phyloP scores from a whole-genome alignment of 2,797 vertebrate genomes.

The Anisognathus igniventris region DNA sequence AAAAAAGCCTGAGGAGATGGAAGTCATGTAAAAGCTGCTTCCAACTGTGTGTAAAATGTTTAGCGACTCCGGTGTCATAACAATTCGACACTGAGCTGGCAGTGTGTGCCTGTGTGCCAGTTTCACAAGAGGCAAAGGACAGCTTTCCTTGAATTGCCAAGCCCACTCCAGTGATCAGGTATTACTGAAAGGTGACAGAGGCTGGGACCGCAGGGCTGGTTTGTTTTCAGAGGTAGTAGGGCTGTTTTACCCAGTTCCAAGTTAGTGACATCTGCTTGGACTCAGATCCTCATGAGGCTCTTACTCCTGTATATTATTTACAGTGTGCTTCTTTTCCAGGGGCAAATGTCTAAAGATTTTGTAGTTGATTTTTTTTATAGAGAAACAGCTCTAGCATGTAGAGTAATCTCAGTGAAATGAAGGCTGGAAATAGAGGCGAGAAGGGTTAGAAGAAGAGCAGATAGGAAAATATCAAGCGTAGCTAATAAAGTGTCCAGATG shows the following conservation, averaged over 20 bases:
- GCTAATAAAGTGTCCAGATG: background rate
- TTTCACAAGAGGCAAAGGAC: background rate
- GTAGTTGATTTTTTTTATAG: background rate
- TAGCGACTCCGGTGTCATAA: background rate
- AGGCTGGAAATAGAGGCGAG: background rate
- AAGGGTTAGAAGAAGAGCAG: background rate
- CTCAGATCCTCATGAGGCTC: background rate
- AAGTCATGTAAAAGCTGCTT: slow-evolving; percentile 32
- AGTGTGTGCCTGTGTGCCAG: background rate
- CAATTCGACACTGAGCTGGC: background rate
- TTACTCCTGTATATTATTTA: slow-evolving; percentile 6
- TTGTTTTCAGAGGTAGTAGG: background rate
- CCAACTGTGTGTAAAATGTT: slow-evolving; percentile 22
- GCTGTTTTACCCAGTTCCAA: background rate
- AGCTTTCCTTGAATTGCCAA: background rate
- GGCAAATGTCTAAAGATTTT: slow-evolving; percentile 32
- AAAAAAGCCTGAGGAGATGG: background rate
- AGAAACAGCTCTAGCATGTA: background rate
- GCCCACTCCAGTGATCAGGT: background rate
- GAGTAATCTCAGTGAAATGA: slow-evolving; percentile 24
- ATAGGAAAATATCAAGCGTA: slow-evolving; percentile 4
- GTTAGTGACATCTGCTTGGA: slow-evolving; percentile 19
- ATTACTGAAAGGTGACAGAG: background rate
- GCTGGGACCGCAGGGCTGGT: background rate
- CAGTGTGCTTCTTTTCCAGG: background rate